These are phyloP conservation scores for Myotis myotis DNA, from an alignment of 2,797 vertebrate genomes.

Conservation along the genomic window DNA sequence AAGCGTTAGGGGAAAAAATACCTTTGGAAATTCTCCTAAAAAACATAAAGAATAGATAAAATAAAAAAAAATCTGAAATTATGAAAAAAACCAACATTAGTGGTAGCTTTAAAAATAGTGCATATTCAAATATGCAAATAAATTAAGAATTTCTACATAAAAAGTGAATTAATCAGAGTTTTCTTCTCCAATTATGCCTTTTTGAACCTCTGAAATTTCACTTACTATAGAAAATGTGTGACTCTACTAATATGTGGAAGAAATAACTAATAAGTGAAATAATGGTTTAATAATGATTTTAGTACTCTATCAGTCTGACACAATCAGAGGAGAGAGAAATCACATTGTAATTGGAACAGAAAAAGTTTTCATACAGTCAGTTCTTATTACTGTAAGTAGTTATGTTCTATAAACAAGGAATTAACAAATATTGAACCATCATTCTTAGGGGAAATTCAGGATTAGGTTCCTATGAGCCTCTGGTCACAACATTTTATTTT, in stretches of 20 bases:
- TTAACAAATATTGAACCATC: neutral
- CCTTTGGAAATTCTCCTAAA: slow-evolving; percentile 11
- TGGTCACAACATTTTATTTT: neutral
- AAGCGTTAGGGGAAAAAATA: neutral
- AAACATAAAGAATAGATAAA: neutral
- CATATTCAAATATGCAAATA: neutral
- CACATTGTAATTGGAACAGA: neutral
- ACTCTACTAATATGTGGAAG: neutral
- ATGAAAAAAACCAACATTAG: slow-evolving; percentile 15
- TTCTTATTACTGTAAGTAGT: neutral
- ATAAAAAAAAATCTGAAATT: neutral
- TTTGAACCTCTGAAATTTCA: slow-evolving; percentile 1
- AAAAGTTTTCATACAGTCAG: neutral
- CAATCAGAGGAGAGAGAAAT: neutral
- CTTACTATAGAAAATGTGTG: neutral
- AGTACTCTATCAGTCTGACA: neutral
- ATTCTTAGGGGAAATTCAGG: neutral
- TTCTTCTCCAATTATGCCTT: neutral
- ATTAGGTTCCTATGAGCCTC: neutral
- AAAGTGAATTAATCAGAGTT: neutral
- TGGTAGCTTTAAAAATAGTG: neutral
- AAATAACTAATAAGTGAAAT: slow-evolving; percentile 12
- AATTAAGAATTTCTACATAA: neutral
- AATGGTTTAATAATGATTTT: neutral
- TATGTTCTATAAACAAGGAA: neutral